phyloP scores from a whole-genome alignment of 1,140 invertebrate species.

The Lerema accius region DNA sequence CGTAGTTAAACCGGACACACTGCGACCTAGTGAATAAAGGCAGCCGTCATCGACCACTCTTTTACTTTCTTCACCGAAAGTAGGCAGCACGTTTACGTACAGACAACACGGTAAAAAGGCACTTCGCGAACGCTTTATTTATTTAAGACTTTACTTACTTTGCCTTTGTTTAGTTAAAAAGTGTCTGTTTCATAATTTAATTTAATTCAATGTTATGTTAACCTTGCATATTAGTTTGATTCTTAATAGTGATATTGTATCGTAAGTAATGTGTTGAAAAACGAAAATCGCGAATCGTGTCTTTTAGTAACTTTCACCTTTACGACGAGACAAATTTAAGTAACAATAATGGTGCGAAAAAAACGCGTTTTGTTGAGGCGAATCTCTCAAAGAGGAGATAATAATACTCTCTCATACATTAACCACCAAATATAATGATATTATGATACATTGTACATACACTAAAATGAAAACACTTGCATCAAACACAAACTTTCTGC shows the following conservation, averaged over 20 bases:
- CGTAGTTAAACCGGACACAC: conserved; percentile 71
- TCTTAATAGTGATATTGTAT: too few relatives aligned
- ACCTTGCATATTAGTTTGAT: too few relatives aligned
- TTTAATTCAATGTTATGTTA: background rate
- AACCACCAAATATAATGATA: too few relatives aligned
- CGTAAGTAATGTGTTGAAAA: too few relatives aligned
- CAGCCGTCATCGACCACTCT: conserved; percentile 62
- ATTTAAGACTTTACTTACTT: conserved; percentile 15
- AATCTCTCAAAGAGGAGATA: conserved; percentile 41
- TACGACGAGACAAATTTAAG: background rate
- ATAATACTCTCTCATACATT: too few relatives aligned
- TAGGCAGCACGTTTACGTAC: conserved; percentile 42
- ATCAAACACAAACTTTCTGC: too few relatives aligned
- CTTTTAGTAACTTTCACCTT: background rate
- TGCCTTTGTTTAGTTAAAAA: background rate
- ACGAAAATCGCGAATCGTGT: background rate
- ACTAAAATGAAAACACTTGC: too few relatives aligned
- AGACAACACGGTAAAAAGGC: conserved; percentile 14
- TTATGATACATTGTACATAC: too few relatives aligned
- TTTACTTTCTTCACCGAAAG: conserved; percentile 76
- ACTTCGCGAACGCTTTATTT: conserved; percentile 27
- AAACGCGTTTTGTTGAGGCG: background rate
- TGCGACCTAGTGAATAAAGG: conserved; percentile 67
- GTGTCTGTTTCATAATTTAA: background rate
- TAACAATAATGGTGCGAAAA: too few relatives aligned